Percentiles rank a stretch among this genome's conserved stretches.
Evolutionary conservation across 1,140 invertebrate genomes (phyloP).

Genomic region (Diprion similis): DNA sequence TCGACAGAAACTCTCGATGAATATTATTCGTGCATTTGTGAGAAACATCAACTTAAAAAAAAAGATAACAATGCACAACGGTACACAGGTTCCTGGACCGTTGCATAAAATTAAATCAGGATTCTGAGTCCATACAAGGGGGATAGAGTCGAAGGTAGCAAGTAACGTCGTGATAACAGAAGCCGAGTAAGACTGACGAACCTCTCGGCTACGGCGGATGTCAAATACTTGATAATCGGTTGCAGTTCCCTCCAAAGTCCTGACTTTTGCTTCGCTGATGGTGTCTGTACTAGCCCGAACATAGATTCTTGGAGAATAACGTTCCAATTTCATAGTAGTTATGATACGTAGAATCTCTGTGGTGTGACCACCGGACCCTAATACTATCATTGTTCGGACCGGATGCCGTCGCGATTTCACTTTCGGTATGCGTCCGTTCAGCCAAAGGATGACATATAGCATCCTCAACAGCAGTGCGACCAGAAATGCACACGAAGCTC

Average conservation of each 20-base stretch:
- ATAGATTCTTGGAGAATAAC: slow-evolving; percentile 78
- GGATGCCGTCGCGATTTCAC: slow-evolving; percentile 16
- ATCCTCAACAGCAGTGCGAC: slow-evolving; percentile 29
- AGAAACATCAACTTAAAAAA: slow-evolving; percentile 72
- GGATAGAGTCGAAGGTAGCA: slow-evolving; percentile 73
- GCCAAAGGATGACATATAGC: slow-evolving; percentile 39
- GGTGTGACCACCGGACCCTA: slow-evolving; percentile 82
- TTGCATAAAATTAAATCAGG: slow-evolving; percentile 89
- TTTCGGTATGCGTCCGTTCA: slow-evolving; percentile 26
- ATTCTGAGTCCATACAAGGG: slow-evolving; percentile 71
- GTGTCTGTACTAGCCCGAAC: slow-evolving; percentile 80
- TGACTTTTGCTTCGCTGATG: slow-evolving; percentile 74
- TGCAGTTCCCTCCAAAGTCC: slow-evolving; percentile 58
- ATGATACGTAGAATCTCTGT: slow-evolving; percentile 85
- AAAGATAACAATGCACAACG: slow-evolving; percentile 78
- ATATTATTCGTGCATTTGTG: slow-evolving; percentile 79
- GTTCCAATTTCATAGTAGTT: slow-evolving; percentile 63
- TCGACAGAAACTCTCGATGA: slow-evolving; percentile 94
- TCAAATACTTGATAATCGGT: slow-evolving; percentile 63
- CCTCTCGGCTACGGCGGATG: slow-evolving; percentile 86
- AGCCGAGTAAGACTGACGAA: slow-evolving; percentile 85
- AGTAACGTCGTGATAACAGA: slow-evolving; percentile 80
- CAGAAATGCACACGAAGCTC: background rate
- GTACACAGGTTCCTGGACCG: slow-evolving; percentile 95
- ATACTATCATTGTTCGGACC: slow-evolving; percentile 62